These are phyloP conservation scores for Crenichthys baileyi DNA, from an alignment of 2,797 vertebrate genomes.

Conservation along the genomic window DNA sequence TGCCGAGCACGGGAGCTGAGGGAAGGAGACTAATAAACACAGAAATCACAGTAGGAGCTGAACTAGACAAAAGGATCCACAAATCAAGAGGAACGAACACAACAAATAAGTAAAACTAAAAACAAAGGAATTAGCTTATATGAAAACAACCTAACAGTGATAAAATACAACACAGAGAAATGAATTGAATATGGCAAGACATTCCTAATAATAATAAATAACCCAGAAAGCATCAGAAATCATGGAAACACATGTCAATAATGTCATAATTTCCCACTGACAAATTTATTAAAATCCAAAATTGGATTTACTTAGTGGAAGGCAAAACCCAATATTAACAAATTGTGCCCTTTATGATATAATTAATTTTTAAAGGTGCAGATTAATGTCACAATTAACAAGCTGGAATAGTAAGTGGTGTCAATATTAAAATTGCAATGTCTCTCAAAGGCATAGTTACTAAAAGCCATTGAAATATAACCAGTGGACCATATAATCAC, in stretches of 20 bases:
- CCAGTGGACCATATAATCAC: no score
- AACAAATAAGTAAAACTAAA: neutral
- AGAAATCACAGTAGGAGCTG: neutral
- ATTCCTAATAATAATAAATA: neutral
- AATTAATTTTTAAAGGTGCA: no score
- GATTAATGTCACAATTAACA: neutral
- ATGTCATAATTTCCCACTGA: no score
- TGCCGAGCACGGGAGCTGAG: neutral
- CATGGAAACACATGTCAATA: no score
- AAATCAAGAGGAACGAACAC: neutral
- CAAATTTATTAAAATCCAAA: no score
- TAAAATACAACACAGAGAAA: neutral
- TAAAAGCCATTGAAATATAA: no score
- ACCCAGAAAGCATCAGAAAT: no score
- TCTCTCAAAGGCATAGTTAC: no score
- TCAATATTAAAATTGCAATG: neutral
- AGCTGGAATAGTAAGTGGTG: neutral
- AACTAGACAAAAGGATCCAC: neutral
- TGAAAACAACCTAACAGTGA: neutral
- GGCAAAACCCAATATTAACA: neutral
- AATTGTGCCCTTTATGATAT: no score
- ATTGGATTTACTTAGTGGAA: neutral
- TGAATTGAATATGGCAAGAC: neutral
- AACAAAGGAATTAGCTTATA: neutral
- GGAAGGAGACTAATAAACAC: neutral